phyloP scores from a whole-genome alignment of 2,113 vertebrate genomes.

The Piprites chloris region DNA sequence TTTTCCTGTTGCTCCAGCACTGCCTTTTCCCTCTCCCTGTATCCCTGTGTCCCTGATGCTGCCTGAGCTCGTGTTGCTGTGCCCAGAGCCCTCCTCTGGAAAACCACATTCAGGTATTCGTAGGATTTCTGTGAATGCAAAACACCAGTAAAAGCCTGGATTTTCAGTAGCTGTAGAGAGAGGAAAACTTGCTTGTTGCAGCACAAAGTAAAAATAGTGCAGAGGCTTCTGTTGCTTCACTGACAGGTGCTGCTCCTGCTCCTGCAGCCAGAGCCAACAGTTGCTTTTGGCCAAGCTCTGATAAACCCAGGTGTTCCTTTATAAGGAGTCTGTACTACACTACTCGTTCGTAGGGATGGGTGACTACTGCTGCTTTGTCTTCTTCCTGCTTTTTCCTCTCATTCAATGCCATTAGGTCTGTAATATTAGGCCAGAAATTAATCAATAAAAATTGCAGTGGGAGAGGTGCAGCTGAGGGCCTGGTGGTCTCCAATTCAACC shows the following conservation, averaged over 20 bases:
- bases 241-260: background rate
- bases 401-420: background rate
- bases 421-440: background rate
- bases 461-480: background rate
- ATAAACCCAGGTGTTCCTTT: background rate
- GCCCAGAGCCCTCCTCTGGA: background rate
- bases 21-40: background rate
- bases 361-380: background rate
- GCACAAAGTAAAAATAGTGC: background rate
- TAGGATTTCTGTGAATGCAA: background rate
- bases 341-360: background rate
- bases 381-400: background rate
- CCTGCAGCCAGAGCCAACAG: background rate
- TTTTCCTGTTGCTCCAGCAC: background rate
- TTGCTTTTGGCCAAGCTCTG: background rate
- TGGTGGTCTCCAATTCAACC: background rate
- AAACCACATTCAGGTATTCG: background rate
- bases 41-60: background rate
- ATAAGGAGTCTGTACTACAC: background rate
- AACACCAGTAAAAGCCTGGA: background rate
- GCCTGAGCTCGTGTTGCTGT: background rate
- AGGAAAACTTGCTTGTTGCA: background rate
- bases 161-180: background rate
- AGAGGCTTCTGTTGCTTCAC: background rate
- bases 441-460: background rate